phyloP scores from a whole-genome alignment of 2,797 vertebrate genomes.

The Falco novaeseelandiae region DNA sequence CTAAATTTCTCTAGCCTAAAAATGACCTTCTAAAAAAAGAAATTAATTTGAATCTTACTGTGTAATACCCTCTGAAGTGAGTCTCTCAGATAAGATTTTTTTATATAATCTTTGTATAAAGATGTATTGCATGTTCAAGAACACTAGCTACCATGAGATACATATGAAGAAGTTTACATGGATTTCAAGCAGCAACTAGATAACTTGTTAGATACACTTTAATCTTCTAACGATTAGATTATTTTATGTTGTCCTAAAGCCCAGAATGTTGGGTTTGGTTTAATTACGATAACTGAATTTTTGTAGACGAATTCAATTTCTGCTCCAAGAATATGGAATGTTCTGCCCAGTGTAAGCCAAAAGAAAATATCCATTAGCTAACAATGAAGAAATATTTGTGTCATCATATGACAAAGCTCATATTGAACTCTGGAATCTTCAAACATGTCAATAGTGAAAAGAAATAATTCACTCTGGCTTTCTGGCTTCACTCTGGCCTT shows the following conservation, averaged over 20 bases:
- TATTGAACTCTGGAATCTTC: neutral
- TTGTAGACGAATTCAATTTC: neutral
- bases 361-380: neutral
- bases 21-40: neutral
- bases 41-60: neutral
- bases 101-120: neutral
- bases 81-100: neutral
- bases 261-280: neutral
- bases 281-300: neutral
- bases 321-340: neutral
- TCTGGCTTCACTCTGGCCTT: neutral
- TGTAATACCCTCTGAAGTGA: neutral
- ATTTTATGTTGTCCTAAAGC: neutral
- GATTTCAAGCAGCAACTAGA: neutral
- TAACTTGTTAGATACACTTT: neutral
- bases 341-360: neutral
- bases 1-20: neutral
- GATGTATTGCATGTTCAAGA: neutral
- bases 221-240: neutral
- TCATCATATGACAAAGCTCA: neutral
- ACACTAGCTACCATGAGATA: neutral
- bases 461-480: neutral
- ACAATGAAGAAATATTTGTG: neutral
- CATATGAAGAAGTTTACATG: neutral
- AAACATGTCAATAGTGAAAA: neutral